Evolutionary conservation across 2,797 vertebrate genomes (phyloP), one percentile per base, ranked within the genome.

Genomic region (Gadopsis marmoratus): DNA sequence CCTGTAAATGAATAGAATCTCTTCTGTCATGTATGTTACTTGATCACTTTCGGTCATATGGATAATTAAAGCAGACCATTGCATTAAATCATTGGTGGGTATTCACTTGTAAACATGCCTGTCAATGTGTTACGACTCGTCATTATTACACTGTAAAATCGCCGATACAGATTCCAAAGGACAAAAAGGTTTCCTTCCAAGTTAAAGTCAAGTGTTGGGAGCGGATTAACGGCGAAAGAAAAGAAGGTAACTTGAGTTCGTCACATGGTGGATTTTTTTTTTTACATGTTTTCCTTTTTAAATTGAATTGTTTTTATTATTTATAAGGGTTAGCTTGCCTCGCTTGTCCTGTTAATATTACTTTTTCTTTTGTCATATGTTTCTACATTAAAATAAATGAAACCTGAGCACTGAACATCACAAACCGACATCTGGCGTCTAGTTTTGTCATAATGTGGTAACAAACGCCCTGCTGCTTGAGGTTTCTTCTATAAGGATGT

Each of bases 1-100:
- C 69, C 63, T 68, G 35, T 33, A 47, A 54, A 55, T 39, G 31
- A 39, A 67, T 33, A 48, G 26, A 71, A 54, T 53, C 21, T 19
- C n/a, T 45, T 5, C 29, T 37, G 41, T 55, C 26, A 23, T 63
- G 26, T 54, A 45, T 63, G 14, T 45, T 16, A 7, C 7, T 2
- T 43, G 35, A 54, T 63, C 12, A 26, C 14, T 56, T 31, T 69
- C 33, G 26, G 5, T 37, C 33, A 21, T 33, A n/a, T n/a, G 35
- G n/a, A n/a, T 48, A 29, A 11, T 37, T 17, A 14, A 60, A 62
- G 5, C 10, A 43, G 45, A 60, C 7, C n/a, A n/a, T 59, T 47
- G 37, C 37, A 11, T 39, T 39, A 10, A 43, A n/a, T 29, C 14
- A 19, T 31, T 13, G 26, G 51, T n/a, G 16, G 16, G 14, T 41